Percentiles rank a stretch among this genome's conserved stretches.
Evolutionary conservation across 2,113 vertebrate genomes (phyloP).

Genomic region (Tetrax tetrax): DNA sequence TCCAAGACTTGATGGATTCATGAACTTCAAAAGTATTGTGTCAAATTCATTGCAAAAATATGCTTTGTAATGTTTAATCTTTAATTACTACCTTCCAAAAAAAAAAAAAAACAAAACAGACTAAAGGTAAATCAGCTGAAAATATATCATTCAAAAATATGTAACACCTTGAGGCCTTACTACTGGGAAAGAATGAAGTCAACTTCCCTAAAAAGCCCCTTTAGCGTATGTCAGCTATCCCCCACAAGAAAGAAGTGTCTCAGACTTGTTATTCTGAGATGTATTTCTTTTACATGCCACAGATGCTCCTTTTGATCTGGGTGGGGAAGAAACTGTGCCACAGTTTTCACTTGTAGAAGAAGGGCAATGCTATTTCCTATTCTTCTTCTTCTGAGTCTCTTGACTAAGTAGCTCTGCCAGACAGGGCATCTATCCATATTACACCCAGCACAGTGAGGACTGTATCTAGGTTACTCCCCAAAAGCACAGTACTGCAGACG

Average conservation of each 20-base stretch:
- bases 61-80: neutral
- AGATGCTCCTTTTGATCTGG: neutral
- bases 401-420: neutral
- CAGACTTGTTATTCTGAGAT: neutral
- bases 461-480: neutral
- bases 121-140: neutral
- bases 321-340: neutral
- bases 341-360: neutral
- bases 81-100: neutral
- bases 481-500: neutral
- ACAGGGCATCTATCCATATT: neutral
- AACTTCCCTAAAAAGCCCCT: neutral
- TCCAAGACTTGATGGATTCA: neutral
- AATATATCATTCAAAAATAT: neutral
- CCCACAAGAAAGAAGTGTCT: neutral
- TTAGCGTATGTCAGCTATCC: neutral
- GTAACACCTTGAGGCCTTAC: neutral
- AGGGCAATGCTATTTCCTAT: neutral
- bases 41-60: neutral
- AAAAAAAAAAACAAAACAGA: neutral
- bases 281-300: neutral
- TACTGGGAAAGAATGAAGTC: neutral
- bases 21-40: neutral
- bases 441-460: neutral
- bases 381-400: neutral